A percentile compares a stretch with the other conserved stretches of the same genome.
phyloP scores from a whole-genome alignment of 2,797 vertebrate species.

The Peromyscus attwateri region DNA sequence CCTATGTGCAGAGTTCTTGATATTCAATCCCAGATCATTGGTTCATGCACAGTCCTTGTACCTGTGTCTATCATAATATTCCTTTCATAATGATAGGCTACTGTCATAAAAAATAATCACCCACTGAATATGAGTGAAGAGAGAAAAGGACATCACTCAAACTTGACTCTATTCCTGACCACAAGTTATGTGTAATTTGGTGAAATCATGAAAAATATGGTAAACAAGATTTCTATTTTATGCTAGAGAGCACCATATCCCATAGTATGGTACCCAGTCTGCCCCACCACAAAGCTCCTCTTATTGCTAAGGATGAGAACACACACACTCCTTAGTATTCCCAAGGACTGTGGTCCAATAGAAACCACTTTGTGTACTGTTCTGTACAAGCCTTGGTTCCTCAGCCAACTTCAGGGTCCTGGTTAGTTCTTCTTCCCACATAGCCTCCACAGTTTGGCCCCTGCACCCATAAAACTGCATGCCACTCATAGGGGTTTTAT shows the following conservation, averaged over 20 bases:
- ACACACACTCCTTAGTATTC: not conserved
- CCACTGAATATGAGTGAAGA: not conserved
- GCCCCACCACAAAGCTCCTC: not conserved
- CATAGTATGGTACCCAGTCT: not conserved
- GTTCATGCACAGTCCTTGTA: not conserved
- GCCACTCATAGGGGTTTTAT: not conserved
- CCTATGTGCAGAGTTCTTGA: not conserved
- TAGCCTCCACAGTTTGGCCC: not conserved
- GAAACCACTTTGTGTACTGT: not conserved
- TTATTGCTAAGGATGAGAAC: not conserved
- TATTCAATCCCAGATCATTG: not conserved
- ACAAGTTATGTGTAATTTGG: no score
- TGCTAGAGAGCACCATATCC: not conserved
- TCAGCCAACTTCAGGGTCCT: not conserved
- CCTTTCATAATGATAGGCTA: not conserved
- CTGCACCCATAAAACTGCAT: not conserved
- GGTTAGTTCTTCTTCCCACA: not conserved
- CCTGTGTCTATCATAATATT: not conserved
- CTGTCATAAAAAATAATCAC: not conserved
- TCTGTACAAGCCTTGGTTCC: not conserved
- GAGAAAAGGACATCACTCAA: not conserved
- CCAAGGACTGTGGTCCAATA: not conserved
- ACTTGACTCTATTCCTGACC: not conserved
- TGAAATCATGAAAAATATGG: not conserved
- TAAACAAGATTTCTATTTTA: not conserved